These are phyloP conservation scores for Tanytarsus gracilentus DNA, from an alignment of 2,888 invertebrate genomes.

Conservation along the genomic window DNA sequence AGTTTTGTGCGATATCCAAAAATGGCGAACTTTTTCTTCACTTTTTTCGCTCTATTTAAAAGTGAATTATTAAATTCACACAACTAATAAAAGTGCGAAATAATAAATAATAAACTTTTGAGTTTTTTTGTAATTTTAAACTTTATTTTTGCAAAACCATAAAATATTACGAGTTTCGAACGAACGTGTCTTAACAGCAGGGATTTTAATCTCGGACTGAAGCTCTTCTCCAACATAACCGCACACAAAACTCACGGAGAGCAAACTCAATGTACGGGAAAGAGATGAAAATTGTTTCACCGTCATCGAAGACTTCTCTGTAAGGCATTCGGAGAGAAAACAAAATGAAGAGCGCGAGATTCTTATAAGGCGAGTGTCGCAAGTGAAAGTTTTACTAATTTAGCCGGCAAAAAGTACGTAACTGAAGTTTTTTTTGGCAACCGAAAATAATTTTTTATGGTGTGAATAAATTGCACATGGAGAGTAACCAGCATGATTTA, in stretches of 20 bases:
- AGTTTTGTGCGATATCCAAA: not conserved
- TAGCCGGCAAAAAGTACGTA: too few relatives aligned
- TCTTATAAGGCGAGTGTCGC: too few relatives aligned
- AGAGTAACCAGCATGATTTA: too few relatives aligned
- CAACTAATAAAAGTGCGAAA: conserved; percentile 4
- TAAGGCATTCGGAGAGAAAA: too few relatives aligned
- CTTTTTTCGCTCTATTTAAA: too few relatives aligned
- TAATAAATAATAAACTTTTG: not conserved
- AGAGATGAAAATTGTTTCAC: conserved; percentile 12
- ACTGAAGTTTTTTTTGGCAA: too few relatives aligned
- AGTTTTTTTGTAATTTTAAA: not conserved
- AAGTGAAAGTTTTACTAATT: too few relatives aligned
- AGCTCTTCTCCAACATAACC: not conserved
- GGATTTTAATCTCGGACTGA: conserved; percentile 27
- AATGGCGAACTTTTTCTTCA: not conserved
- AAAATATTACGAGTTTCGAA: conserved; percentile 2
- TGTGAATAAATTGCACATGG: too few relatives aligned
- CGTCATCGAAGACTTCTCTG: too few relatives aligned
- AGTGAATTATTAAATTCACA: not conserved
- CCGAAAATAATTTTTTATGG: too few relatives aligned
- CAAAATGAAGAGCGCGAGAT: too few relatives aligned
- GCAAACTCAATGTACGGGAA: not conserved
- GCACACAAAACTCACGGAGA: not conserved
- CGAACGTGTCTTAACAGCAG: conserved; percentile 16
- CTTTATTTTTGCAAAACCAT: conserved; percentile 16